Conservation (phyloP, 2,888 invertebrate genomes). For the Blastobasis lacticolella region DNA sequence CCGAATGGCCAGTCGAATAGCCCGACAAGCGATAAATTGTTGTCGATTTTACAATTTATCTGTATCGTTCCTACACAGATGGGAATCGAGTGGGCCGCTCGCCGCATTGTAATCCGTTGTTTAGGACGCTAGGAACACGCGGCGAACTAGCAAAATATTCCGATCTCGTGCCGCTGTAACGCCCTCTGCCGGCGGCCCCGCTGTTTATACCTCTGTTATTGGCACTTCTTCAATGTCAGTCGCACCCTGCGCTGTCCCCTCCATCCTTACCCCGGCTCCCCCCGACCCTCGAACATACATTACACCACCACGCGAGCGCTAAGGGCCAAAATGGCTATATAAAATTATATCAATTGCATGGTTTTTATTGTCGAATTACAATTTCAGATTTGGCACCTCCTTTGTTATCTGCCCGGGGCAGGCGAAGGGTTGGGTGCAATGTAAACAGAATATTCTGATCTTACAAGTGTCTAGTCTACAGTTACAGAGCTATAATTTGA, state of each 20-base stretch:
- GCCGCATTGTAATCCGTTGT: constrained; percentile 71
- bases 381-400: constrained; percentile 56
- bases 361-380: constrained; percentile 62
- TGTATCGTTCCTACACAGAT: constrained; percentile 50
- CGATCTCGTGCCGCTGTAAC: constrained; percentile 70
- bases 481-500: too few relatives aligned
- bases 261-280: constrained; percentile 50
- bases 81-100: constrained; percentile 49
- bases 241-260: constrained; percentile 68
- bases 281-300: constrained; percentile 59
- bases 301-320: constrained; percentile 62
- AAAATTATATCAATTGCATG: constrained; percentile 68
- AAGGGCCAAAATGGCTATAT: constrained; percentile 48
- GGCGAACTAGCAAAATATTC: constrained; percentile 66
- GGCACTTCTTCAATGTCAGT: constrained; percentile 76
- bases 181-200: constrained; percentile 62
- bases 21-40: constrained; percentile 35
- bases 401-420: constrained; percentile 23
- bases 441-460: neutral
- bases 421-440: constrained; percentile 27
- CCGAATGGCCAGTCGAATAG: constrained; percentile 18
- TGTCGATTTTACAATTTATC: constrained; percentile 44
- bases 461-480: too few relatives aligned
- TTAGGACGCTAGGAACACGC: constrained; percentile 44
- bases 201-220: constrained; percentile 75